These are phyloP conservation scores for Oreochromis aureus DNA, from an alignment of 2,113 vertebrate genomes.

Conservation along the genomic window DNA sequence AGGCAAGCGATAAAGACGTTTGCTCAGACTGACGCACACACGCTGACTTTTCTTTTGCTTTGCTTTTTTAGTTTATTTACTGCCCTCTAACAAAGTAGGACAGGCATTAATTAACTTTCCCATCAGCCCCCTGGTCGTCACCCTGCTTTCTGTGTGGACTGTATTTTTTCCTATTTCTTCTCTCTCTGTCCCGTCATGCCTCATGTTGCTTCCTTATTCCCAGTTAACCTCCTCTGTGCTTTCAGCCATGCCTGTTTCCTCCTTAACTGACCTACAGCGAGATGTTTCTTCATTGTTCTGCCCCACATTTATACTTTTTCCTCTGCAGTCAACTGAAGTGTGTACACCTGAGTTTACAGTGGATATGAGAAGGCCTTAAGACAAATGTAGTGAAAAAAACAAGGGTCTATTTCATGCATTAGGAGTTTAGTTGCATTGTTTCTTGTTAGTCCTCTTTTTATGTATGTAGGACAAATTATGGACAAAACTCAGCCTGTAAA, in stretches of 20 bases:
- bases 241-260: neutral
- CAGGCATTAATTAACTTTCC: conserved; percentile 27
- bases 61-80: neutral
- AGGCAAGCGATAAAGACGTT: neutral
- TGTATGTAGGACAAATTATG: neutral
- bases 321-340: neutral
- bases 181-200: neutral
- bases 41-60: neutral
- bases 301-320: neutral
- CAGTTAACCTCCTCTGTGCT: neutral
- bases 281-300: neutral
- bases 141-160: neutral
- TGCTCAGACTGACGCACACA: neutral
- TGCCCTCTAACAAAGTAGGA: conserved; percentile 11
- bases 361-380: neutral
- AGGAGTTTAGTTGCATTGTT: neutral
- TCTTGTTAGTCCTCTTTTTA: neutral
- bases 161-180: conserved; percentile 10
- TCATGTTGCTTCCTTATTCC: neutral
- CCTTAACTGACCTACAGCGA: neutral
- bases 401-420: neutral
- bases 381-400: neutral
- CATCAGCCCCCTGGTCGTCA: conserved; percentile 14
- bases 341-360: neutral
- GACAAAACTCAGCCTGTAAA: neutral